A percentile compares a stretch with the other conserved stretches of the same genome.
phyloP scores from a whole-genome alignment of 2,888 invertebrate species.

The Allolobophora icterica region DNA sequence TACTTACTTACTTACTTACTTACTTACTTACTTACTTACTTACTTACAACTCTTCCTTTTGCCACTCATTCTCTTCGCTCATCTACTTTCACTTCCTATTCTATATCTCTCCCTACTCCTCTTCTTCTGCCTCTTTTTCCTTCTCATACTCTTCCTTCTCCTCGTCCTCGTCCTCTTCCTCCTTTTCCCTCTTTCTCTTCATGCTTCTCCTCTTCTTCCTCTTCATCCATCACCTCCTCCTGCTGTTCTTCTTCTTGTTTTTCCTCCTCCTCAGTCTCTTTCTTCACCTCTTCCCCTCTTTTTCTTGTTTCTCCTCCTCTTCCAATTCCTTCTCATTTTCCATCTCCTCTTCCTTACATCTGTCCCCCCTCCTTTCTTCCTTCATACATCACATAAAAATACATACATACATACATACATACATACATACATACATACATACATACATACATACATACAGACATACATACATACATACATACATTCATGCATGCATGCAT shows the following conservation, averaged over 20 bases:
- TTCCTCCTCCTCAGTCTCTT: background rate
- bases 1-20: slow-evolving; percentile 33
- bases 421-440: background rate
- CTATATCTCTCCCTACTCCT: too few species aligned
- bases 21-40: too few species aligned
- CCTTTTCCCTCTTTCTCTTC: background rate
- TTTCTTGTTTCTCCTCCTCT: background rate
- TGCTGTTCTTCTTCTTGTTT: background rate
- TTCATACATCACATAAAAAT: too few species aligned
- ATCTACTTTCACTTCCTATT: too few species aligned
- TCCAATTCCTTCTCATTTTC: background rate
- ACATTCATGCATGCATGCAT: slow-evolving; percentile 36
- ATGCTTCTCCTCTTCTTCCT: background rate
- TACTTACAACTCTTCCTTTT: too few species aligned
- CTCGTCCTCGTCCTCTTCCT: background rate
- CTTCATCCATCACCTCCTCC: background rate
- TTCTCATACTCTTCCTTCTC: background rate
- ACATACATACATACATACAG: slow-evolving; percentile 33
- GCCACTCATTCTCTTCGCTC: too few species aligned
- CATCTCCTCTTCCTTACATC: too few species aligned
- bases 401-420: background rate
- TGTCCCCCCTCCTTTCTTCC: too few species aligned
- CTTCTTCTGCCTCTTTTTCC: background rate
- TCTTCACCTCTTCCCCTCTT: background rate
- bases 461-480: slow-evolving; percentile 38